Evolutionary conservation across 2,113 vertebrate species (phyloP).

Genomic region (Protobothrops mucrosquamatus): DNA sequence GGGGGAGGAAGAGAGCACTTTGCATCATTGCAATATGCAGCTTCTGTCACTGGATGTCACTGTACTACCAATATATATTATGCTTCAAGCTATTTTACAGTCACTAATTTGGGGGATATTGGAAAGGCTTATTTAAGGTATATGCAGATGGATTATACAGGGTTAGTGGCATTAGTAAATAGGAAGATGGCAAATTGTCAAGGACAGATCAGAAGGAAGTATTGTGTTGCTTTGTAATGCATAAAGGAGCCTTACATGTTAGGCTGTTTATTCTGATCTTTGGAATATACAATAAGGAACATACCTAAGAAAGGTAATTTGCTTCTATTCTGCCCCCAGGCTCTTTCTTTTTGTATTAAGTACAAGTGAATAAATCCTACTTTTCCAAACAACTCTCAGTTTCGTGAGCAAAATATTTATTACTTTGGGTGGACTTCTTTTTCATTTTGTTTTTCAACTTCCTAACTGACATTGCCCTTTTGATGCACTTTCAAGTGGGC

Average conservation of each 20-base stretch:
- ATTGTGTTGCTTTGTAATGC: slow-evolving; percentile 33
- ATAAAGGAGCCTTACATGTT: slow-evolving; percentile 12
- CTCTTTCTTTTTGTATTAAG: not conserved
- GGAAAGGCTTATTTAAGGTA: slow-evolving; percentile 47
- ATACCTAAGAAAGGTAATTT: not conserved
- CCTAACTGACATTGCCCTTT: not conserved
- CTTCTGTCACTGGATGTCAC: slow-evolving; percentile 71
- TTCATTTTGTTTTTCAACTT: not conserved
- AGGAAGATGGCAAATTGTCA: slow-evolving; percentile 48
- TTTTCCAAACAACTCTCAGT: accelerated
- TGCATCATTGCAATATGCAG: slow-evolving; percentile 13
- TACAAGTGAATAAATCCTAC: accelerated
- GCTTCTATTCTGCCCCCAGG: not conserved
- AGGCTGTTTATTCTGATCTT: not conserved
- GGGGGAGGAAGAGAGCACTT: not conserved
- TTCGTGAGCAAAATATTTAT: accelerated
- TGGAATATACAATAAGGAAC: not conserved
- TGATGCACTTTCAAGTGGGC: accelerated
- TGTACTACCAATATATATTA: slow-evolving; percentile 55
- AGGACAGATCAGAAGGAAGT: slow-evolving; percentile 41
- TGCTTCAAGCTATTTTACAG: slow-evolving; percentile 2
- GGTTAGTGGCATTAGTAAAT: slow-evolving; percentile 39
- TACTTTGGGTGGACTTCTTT: accelerated
- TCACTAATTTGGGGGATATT: slow-evolving; percentile 23
- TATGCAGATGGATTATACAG: slow-evolving; percentile 43